Base-by-base conservation (phyloP, 2,888 invertebrate species). In the Drosophila pseudotakahashii region DNA sequence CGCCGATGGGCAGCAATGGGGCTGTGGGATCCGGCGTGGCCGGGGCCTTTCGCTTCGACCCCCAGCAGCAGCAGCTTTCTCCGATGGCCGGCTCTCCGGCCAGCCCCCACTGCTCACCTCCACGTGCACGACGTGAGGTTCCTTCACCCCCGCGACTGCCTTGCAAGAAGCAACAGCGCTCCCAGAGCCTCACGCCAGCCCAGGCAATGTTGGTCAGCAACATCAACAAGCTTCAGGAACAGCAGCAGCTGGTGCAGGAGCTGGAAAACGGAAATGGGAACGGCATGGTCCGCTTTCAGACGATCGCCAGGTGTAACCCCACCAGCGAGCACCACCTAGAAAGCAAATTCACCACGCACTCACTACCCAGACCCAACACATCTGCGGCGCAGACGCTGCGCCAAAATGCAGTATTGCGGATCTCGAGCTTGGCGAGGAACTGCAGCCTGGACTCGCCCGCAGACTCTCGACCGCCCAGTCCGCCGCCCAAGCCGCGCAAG, bases 151-250 rank as follows among this genome's bases (percentile, higher is more conserved):
- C 94, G 5, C 90, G 92, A 68, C 77, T 94, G 69, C 93, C 94
- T 10, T 93, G 93, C 37, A 93, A 95, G 87, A 95, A 95, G 87
- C 84, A 87, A 53, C 96, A 96, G 90, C 93, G 96, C 67, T 96
- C 96, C n/a, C 96, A 96, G 88, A 96, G 96, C 0, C 91, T 97
- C 36, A 96, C 96, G 0, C 96, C 96, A 0, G 92, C 92, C 1
- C 94, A 94, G 74, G 90, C 90, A 0, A 88, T 89, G 64, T 80
- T 88, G 14, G 90, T 90, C 7, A 82, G 86, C 51, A 87, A 88
- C 58, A 88, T 82, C 54, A 80, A 76, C 45, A 76, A 87, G 59
- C 76, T 84, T 51, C 78, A 82, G 42, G 84, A 83, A 30, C 74
- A 58, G 94, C 3, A 95, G 95, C 26, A n/a, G 30, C 44, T 14